Evolutionary conservation across 2,888 invertebrate species (phyloP).

Genomic region (Emmelina monodactyla): DNA sequence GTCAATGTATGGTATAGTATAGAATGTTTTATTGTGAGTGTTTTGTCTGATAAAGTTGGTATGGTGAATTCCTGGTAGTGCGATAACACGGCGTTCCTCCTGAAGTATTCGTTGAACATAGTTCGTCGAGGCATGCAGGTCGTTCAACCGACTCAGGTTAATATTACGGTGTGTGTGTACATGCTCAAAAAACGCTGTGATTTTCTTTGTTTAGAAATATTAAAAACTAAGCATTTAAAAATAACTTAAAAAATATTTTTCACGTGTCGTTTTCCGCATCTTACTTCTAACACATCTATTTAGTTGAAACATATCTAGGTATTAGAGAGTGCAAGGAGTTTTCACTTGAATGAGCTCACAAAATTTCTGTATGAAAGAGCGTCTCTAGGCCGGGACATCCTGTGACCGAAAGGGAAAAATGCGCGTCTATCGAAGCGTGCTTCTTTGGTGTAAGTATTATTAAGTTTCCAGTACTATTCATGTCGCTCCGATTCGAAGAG

Average conservation of each 20-base stretch:
- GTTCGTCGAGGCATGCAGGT: background rate
- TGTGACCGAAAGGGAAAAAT: constrained; percentile 29
- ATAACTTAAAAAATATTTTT: too few species aligned
- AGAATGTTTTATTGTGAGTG: too few species aligned
- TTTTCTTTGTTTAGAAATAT: too few species aligned
- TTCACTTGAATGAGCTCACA: constrained; percentile 36
- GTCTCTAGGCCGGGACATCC: constrained; percentile 26
- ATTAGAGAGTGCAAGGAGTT: constrained; percentile 22
- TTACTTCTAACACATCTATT: too few species aligned
- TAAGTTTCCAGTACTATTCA: constrained; percentile 23
- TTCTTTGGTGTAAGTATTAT: constrained; percentile 27
- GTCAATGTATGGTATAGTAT: too few species aligned
- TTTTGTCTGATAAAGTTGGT: too few species aligned
- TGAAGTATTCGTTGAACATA: constrained; percentile 31
- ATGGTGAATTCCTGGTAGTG: constrained; percentile 44
- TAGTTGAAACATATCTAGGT: constrained; percentile 1
- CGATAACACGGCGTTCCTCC: constrained; percentile 50
- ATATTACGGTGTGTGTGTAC: too few species aligned
- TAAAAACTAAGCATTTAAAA: too few species aligned
- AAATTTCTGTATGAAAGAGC: constrained; percentile 31
- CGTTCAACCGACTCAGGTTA: too few species aligned
- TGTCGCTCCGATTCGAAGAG: too few species aligned
- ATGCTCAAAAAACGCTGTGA: too few species aligned
- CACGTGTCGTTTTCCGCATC: too few species aligned
- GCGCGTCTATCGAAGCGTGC: constrained; percentile 33